Base-by-base conservation (phyloP, 23 tunicate species). In the Styela clava region DNA sequence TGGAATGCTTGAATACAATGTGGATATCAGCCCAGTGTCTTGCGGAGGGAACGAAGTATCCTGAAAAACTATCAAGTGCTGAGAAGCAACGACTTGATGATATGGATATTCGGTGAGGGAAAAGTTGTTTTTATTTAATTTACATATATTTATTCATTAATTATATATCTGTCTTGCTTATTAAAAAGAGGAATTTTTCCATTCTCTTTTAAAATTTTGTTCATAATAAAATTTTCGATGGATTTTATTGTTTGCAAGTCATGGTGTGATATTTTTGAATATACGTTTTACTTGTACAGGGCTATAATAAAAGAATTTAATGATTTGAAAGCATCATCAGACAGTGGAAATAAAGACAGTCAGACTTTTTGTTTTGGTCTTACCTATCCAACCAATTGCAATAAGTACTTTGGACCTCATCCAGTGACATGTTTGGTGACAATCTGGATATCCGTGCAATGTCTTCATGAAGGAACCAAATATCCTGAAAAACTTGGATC, bases 401-500 rank as follows among this genome's bases (percentile, higher is more conserved):
- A 24, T 32, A 35, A 74, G 21, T 74, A 74, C 52, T 74, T 31
- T 74, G 80, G 80, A 19, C 80, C 80, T 2, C 80, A 74, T 35
- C 31, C 80, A 23, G 35, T 74, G 68, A 3, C 34, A 35, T 74
- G 80, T 35, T 51, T 74, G 80, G 64, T 36, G 28, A 34, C 80
- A 37, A 74, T 74, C 25, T 74, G 80, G 80, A 35, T 2, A 37
- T 37, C 63, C 19, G 63, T 52, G 7, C 34, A 34, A 36, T 74
- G 80, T 35, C 3, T 74, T 34, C 7, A 3, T 34, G 64, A 74
- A 74, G 80, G 80, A 34, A 34, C 34, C 16, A n/a, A 74, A 36
- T 74, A 74, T 51, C 80, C 80, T 79, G 74, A 30, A 63, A 65
- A 79, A 31, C 33, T 79, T 2, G 71, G 71, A 24, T 30, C 83